Percentiles rank a stretch among this genome's conserved stretches.
phyloP scores from a whole-genome alignment of 2,888 invertebrate species.

The Sipha maydis region DNA sequence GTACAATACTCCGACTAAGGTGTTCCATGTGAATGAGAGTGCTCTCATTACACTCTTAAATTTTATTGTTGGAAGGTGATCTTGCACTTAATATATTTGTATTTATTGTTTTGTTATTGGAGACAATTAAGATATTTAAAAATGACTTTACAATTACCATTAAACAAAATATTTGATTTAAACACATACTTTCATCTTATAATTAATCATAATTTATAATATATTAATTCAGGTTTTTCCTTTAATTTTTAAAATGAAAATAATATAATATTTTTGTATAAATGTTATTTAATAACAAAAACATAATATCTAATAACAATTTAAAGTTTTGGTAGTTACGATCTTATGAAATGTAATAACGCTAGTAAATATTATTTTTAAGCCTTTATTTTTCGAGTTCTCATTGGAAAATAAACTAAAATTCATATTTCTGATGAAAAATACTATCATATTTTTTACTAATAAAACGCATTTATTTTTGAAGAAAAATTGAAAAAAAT shows the following conservation, averaged over 20 bases:
- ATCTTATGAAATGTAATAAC: no score
- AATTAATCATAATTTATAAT: not conserved
- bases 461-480: constrained; percentile 6
- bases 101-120: not conserved
- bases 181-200: not conserved
- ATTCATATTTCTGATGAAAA: not conserved
- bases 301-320: no score
- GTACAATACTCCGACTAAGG: constrained; percentile 36
- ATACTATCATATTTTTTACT: not conserved
- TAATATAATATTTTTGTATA: no score
- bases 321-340: no score
- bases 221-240: not conserved
- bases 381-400: no score
- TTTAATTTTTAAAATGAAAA: not conserved
- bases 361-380: not conserved
- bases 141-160: not conserved
- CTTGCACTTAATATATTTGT: constrained; percentile 1
- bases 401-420: not conserved
- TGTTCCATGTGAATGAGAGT: not conserved
- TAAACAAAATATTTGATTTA: not conserved
- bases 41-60: not conserved
- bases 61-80: constrained; percentile 44
- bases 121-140: not conserved
- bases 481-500: not conserved
- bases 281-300: no score